A percentile compares a stretch with the other conserved stretches of the same genome.
Conservation (phyloP, 2,797 vertebrate genomes). For the Octomys mimax region DNA sequence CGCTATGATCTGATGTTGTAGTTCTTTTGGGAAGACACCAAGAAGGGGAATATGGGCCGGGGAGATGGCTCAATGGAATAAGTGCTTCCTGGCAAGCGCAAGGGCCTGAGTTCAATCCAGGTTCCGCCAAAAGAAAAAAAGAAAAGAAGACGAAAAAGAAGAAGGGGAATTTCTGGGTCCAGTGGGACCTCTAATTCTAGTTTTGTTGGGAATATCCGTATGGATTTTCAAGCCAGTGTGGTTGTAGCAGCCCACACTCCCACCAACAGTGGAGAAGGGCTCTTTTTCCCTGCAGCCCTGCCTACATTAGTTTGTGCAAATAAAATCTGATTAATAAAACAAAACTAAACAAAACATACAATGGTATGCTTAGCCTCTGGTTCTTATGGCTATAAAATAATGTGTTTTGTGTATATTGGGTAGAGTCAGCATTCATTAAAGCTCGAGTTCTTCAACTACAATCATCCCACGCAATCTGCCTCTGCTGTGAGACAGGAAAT, state of each 20-base stretch:
- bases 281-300: not conserved
- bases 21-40: not conserved
- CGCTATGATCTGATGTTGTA: not conserved
- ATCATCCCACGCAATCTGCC: rapidly evolving
- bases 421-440: rapidly evolving
- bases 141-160: too few relatives aligned
- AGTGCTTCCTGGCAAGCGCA: too few relatives aligned
- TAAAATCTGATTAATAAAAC: not conserved
- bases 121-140: too few relatives aligned
- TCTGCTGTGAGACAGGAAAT: not conserved
- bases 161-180: too few relatives aligned
- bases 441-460: too few relatives aligned
- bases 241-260: not conserved
- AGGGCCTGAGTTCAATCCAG: too few relatives aligned
- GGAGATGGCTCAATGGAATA: too few relatives aligned
- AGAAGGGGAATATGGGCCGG: not conserved
- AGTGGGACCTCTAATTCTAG: not conserved
- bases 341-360: not conserved
- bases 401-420: too few relatives aligned
- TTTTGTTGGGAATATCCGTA: not conserved
- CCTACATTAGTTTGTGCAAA: not conserved
- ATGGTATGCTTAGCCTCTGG: rapidly evolving
- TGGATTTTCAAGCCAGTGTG: not conserved
- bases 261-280: not conserved
- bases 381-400: not conserved